phyloP scores from a whole-genome alignment of 2,888 invertebrate species.

The Caenorhabditis doughertyi region DNA sequence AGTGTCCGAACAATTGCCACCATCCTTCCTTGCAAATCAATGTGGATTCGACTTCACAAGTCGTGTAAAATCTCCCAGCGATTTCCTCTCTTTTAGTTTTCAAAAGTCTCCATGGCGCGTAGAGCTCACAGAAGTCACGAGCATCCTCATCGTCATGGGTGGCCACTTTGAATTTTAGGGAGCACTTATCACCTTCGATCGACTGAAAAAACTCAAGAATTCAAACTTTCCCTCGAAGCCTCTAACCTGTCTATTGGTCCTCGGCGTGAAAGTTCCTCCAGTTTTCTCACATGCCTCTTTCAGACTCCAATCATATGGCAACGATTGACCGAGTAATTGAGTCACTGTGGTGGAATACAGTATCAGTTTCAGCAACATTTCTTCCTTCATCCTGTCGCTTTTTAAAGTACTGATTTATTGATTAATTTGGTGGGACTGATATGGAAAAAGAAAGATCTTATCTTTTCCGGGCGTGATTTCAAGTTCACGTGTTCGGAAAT shows the following conservation, averaged over 20 bases:
- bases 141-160: not conserved
- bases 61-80: too few species aligned
- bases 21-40: not conserved
- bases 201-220: slow-evolving; percentile 1
- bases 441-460: too few species aligned
- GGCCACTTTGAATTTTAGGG: not conserved
- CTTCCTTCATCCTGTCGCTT: too few species aligned
- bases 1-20: not conserved
- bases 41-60: not conserved
- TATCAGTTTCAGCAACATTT: too few species aligned
- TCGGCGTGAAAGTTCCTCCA: not conserved
- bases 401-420: too few species aligned
- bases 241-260: not conserved
- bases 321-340: too few species aligned
- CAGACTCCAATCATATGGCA: not conserved
- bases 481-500: too few species aligned
- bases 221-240: not conserved
- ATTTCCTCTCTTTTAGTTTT: not conserved
- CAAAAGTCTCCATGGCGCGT: slow-evolving; percentile 5
- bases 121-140: slow-evolving; percentile 7
- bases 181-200: slow-evolving; percentile 4
- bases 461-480: too few species aligned
- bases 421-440: too few species aligned
- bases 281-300: not conserved
- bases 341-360: too few species aligned